Base-by-base conservation (phyloP, 2,113 vertebrate species). In the Aspidoscelis tigris region DNA sequence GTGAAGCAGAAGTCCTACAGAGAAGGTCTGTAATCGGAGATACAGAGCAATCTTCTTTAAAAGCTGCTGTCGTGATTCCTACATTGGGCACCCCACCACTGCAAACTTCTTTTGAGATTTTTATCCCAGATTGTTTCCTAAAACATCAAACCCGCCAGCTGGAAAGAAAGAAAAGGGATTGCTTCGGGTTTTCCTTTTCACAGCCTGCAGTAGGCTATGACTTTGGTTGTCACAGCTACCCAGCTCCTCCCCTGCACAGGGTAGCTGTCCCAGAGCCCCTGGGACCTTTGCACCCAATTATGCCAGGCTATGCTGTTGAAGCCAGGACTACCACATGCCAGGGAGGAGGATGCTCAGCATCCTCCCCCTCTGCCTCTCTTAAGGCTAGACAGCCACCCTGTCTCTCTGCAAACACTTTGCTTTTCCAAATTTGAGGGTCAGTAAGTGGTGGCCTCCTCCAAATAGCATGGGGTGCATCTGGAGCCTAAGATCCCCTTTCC, bases 401-500 rank as follows among this genome's bases (percentile, higher is more conserved):
- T 64, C 66, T 78, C 66, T 72, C 68, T 18, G n/a, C 73, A 55
- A 44, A 43, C 18, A 33, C 24, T 20, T 26, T n/a, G 7, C 55
- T 26, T 71, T 33, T 71, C 58, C 80, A 78, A 74, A 78, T 33
- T 43, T 55, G 50, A 65, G 76, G 58, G 75, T 55, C 43, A n/a
- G 21, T n/a, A 39, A 47, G 53, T 11, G 50, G 33, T 16, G 21
- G 24, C 20, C n/a, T 43, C n/a, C 80, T 26, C n/a, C 18, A 20
- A 71, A 77, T 20, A 16, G 44, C 44, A 14, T 66, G 33, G 58
- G 69, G 58, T 72, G 74, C 68, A 72, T 72, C 80, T 71, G 53
- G 73, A 81, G 79, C 66, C 33, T 21, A 9, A 24, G 69, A 79
- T 55, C 33, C 76, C 75, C 80, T 73, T 44, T 78, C 58, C 75